Conservation (phyloP, 2,113 vertebrate species). For the Cervus canadensis region DNA sequence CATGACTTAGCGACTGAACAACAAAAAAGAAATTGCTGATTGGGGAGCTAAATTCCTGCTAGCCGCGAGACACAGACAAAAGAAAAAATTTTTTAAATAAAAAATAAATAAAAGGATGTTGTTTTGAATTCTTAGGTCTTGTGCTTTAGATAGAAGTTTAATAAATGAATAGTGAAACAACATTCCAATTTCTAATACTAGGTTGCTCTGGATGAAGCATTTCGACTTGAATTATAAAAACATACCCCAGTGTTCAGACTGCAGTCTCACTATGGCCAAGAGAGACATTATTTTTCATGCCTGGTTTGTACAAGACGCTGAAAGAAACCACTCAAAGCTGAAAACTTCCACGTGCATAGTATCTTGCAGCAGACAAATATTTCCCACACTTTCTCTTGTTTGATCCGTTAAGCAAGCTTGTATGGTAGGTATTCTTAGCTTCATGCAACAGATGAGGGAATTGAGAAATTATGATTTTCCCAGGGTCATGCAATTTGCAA, state of each 20-base stretch:
- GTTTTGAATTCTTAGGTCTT: not conserved
- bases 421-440: not conserved
- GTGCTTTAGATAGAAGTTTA: slow-evolving; percentile 28
- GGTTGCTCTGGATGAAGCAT: not conserved
- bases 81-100: not conserved
- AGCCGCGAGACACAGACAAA: accelerated
- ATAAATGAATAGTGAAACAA: not conserved
- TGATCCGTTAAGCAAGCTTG: not conserved
- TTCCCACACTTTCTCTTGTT: not conserved
- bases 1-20: not conserved
- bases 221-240: not conserved
- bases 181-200: not conserved
- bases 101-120: not conserved
- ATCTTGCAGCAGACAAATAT: not conserved
- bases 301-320: not conserved
- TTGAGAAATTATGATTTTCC: not conserved
- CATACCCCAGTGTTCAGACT: not conserved
- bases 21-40: not conserved
- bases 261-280: not conserved
- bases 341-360: not conserved
- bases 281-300: not conserved
- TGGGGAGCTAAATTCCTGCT: not conserved
- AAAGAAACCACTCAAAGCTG: not conserved
- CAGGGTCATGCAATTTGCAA: not conserved
- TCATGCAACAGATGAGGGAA: not conserved